Evolutionary conservation across 2,113 vertebrate species (phyloP).

Genomic region (Desmodus rotundus): DNA sequence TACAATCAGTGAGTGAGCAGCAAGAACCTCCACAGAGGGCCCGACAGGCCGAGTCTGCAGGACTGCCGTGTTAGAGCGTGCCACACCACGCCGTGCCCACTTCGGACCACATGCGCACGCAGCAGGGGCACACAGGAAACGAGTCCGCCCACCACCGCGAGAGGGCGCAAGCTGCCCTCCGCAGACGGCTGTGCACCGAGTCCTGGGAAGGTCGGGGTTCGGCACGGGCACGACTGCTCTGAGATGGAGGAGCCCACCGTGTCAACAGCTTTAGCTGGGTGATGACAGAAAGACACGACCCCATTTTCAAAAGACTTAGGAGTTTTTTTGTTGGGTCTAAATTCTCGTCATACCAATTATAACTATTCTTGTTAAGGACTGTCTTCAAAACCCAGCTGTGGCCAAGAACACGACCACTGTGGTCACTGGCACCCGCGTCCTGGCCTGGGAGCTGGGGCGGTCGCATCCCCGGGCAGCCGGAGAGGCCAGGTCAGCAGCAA

Average conservation of each 20-base stretch:
- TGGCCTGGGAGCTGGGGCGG: background rate
- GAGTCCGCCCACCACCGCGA: background rate
- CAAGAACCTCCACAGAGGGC: background rate
- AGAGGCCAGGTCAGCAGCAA: background rate
- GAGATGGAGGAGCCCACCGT: background rate
- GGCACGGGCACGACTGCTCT: background rate
- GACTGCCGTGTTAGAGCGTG: background rate
- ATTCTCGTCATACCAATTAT: background rate
- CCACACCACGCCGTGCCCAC: background rate
- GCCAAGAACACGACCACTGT: background rate
- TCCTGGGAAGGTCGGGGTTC: accelerated
- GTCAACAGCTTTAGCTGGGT: background rate
- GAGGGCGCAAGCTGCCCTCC: background rate
- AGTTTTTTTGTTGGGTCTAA: background rate
- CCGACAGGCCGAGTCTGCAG: background rate
- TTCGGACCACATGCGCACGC: background rate
- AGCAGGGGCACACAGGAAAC: background rate
- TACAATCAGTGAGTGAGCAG: background rate
- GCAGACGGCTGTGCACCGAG: accelerated
- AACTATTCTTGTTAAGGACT: background rate
- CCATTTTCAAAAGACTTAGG: background rate
- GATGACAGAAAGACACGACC: background rate
- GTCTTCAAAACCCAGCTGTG: background rate
- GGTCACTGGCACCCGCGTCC: too few species aligned
- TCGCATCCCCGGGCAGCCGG: too few species aligned